A percentile compares a stretch with the other conserved stretches of the same genome.
Evolutionary conservation across 2,888 invertebrate species (phyloP).

Genomic region (Exephanes ischioxanthus): DNA sequence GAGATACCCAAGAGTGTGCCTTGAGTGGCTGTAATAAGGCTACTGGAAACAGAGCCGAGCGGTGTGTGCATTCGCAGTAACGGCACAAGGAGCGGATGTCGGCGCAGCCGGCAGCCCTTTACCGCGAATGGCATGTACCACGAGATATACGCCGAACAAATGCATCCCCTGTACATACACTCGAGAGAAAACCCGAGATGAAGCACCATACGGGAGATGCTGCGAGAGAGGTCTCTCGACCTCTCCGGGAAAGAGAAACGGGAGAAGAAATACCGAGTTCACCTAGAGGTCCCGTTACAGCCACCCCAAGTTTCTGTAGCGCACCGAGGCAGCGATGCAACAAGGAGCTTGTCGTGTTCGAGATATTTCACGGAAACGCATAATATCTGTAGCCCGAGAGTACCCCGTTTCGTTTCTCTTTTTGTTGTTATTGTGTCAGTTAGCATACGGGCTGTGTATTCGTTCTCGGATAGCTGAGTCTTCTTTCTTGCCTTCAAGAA

Average conservation of each 20-base stretch:
- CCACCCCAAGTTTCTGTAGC: conserved; percentile 2
- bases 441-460: too few relatives aligned
- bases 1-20: conserved; percentile 20
- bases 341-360: conserved; percentile 33
- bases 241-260: conserved; percentile 7
- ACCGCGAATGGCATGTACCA: conserved; percentile 25
- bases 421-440: neutral
- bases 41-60: neutral
- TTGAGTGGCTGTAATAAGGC: conserved; percentile 37
- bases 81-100: neutral
- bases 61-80: conserved; percentile 28
- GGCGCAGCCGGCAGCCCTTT: neutral
- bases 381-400: neutral
- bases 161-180: neutral
- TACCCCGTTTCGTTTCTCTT: neutral
- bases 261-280: conserved; percentile 21
- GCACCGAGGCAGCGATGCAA: conserved; percentile 3
- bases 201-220: conserved; percentile 30
- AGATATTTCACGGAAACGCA: conserved; percentile 3
- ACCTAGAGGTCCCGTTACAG: conserved; percentile 28
- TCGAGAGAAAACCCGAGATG: conserved; percentile 9
- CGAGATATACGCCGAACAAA: conserved; percentile 25
- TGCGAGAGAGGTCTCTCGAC: conserved; percentile 13
- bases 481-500: too few relatives aligned
- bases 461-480: too few relatives aligned